Percentiles rank a stretch among this genome's conserved stretches.
Evolutionary conservation across 2,113 vertebrate species (phyloP).

Genomic region (Cairina moschata): DNA sequence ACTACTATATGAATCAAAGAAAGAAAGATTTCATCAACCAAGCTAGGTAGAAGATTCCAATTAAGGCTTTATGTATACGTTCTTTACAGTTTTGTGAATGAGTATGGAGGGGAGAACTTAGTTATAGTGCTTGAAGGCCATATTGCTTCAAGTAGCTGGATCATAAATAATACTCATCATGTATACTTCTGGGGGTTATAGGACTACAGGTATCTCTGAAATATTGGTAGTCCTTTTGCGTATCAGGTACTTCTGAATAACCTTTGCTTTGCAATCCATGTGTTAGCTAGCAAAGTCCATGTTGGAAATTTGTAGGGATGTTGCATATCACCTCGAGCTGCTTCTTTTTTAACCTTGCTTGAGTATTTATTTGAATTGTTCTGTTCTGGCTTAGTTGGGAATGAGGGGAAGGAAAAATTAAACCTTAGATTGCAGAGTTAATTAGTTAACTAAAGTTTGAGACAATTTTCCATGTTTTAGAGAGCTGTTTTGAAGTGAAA

Average conservation of each 20-base stretch:
- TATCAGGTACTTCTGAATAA: neutral
- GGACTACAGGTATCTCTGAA: neutral
- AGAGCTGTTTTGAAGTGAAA: neutral
- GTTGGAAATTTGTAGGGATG: neutral
- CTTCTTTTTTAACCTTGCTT: neutral
- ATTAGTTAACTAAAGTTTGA: neutral
- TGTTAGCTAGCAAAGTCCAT: neutral
- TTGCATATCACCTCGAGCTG: neutral
- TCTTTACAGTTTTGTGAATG: neutral
- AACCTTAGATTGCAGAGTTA: neutral
- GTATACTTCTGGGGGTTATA: neutral
- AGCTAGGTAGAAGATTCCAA: neutral
- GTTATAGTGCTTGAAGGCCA: neutral
- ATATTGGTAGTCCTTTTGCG: neutral
- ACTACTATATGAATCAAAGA: neutral
- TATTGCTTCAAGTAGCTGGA: neutral
- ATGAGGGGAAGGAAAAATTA: neutral
- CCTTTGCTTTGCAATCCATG: neutral
- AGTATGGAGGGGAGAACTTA: neutral
- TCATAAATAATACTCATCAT: neutral
- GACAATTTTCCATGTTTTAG: neutral
- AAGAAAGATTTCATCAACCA: neutral
- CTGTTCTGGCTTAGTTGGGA: neutral
- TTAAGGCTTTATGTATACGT: neutral
- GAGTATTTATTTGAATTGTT: neutral